Evolutionary conservation across 1,140 invertebrate genomes (phyloP), one percentile per base, ranked within the genome.

Genomic region (Drosophila repletoides): DNA sequence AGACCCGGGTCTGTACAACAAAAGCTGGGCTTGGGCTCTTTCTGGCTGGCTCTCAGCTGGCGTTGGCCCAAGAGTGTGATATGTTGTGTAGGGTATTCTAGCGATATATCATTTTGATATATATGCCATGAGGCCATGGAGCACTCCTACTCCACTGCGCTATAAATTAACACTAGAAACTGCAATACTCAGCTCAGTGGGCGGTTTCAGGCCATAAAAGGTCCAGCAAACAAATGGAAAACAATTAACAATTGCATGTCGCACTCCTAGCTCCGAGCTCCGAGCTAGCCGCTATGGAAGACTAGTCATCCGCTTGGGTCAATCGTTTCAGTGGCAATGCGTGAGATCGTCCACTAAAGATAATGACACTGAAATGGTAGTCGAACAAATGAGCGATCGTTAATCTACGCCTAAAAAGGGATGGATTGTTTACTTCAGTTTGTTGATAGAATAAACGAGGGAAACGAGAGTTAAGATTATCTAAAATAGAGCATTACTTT

Each of bases 91-190:
- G 34, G 21, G 34, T 49, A 40, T 60, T 28, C 76, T 51, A 72
- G 34, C 59, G 49, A 83, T 84, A 74, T 63, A 74, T 83, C 80
- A 86, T 74, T 61, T 63, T 74, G 74, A 83, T 72, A 73, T 73
- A 69, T 60, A 65, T 59, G 63, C 31, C 67, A 29, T 48, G 45
- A 68, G 59, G 55, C 63, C 52, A 60, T 33, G 55, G 58, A 41
- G 48, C 48, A 53, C 31, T 63, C 48, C 65, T 38, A 45, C 26
- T 28, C 21, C 34, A 64, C 41, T 38, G 12, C 21, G 74, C 63
- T 56, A 79, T 86, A 84, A 84, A 84, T 84, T 86, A 86, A 79
- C 79, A 84, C 79, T 59, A 55, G 40, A 19, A n/a, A n/a, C 29
- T 21, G 26, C 5, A 0, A 10, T 14, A 24, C 28, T 12, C n/a